These are phyloP conservation scores for Drosophila atripex DNA, from an alignment of 2,888 invertebrate genomes.

Conservation along the genomic window DNA sequence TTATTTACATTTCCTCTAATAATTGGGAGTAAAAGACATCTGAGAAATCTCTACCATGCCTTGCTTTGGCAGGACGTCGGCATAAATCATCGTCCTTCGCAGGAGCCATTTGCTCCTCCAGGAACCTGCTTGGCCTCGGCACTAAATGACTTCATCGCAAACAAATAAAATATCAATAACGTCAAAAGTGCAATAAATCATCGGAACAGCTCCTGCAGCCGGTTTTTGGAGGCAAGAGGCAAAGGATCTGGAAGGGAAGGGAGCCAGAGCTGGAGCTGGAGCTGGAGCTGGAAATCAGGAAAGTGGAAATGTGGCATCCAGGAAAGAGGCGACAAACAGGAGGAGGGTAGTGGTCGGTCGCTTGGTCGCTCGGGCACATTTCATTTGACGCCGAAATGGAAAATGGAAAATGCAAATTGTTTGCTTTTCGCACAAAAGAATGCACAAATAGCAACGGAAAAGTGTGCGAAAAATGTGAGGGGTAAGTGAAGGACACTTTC, in stretches of 20 bases:
- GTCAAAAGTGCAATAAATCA: slow-evolving; percentile 70
- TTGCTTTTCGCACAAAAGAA: slow-evolving; percentile 60
- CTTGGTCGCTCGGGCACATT: slow-evolving; percentile 18
- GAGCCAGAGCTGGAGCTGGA: neutral
- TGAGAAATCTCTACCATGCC: too few species aligned
- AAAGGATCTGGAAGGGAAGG: neutral
- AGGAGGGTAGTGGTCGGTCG: too few species aligned
- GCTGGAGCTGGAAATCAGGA: neutral
- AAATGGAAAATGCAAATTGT: slow-evolving; percentile 75
- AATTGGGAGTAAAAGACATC: too few species aligned
- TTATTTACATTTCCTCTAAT: too few species aligned
- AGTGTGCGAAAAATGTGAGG: neutral
- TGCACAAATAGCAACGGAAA: slow-evolving; percentile 53
- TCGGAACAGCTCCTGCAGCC: slow-evolving; percentile 30
- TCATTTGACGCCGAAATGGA: slow-evolving; percentile 64
- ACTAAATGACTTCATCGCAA: slow-evolving; percentile 65
- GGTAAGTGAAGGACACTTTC: neutral
- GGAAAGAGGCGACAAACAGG: too few species aligned
- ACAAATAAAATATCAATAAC: slow-evolving; percentile 74
- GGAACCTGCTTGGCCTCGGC: neutral
- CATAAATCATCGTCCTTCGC: too few species aligned
- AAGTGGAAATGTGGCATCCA: slow-evolving; percentile 2
- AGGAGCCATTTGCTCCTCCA: neutral
- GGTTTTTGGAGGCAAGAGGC: too few species aligned
- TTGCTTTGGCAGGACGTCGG: too few species aligned